Evolutionary conservation across 2,113 vertebrate species (phyloP).

Genomic region (Emberiza fucata): DNA sequence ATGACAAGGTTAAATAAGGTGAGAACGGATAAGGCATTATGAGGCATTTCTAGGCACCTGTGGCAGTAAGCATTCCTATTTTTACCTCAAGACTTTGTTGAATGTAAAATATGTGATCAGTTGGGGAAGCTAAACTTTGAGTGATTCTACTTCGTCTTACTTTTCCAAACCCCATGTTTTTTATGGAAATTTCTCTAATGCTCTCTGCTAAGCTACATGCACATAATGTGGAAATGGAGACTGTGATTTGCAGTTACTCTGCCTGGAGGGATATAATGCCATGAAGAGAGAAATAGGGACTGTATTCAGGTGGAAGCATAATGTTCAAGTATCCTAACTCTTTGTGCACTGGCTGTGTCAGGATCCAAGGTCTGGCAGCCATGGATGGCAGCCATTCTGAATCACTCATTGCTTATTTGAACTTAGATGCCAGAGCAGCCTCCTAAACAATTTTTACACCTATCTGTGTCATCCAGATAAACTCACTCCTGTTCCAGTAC

Average conservation of each 20-base stretch:
- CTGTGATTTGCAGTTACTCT: not conserved
- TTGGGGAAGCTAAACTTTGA: not conserved
- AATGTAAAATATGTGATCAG: not conserved
- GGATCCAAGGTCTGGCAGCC: not conserved
- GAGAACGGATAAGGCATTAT: not conserved
- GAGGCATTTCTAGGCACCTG: not conserved
- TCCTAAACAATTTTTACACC: constrained; percentile 18
- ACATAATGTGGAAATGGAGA: not conserved
- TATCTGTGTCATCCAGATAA: constrained; percentile 45
- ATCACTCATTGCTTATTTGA: constrained; percentile 1
- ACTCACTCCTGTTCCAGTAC: constrained; percentile 7
- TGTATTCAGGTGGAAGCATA: not conserved
- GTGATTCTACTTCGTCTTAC: not conserved
- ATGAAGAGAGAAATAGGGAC: not conserved
- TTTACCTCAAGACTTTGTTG: not conserved
- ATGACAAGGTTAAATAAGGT: not conserved
- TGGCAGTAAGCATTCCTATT: not conserved
- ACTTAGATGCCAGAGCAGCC: not conserved
- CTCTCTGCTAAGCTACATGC: not conserved
- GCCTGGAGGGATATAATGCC: not conserved
- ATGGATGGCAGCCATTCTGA: not conserved
- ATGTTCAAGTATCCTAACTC: not conserved
- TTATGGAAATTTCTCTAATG: not conserved
- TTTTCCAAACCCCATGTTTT: not conserved
- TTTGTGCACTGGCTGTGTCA: not conserved